Evolutionary conservation across 2,797 vertebrate genomes (phyloP).

Genomic region (Pogoniulus pusillus): DNA sequence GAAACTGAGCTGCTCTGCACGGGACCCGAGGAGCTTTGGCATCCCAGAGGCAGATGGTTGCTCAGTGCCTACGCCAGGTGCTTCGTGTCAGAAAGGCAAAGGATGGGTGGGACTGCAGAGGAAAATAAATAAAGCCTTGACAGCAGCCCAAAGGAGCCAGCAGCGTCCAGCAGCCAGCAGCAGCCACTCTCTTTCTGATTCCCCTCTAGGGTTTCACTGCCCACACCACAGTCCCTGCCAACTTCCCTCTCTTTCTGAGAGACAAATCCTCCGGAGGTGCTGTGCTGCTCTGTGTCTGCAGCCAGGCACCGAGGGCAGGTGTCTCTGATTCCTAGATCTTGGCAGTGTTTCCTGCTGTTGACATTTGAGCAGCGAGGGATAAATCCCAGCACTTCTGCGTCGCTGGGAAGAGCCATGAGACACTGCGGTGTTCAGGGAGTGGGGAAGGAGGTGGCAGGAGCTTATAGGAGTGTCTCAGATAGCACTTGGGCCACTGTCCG

Average conservation of each 20-base stretch:
- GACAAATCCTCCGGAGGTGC: neutral
- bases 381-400: neutral
- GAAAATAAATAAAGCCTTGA: slow-evolving; percentile 22
- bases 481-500: neutral
- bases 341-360: neutral
- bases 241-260: neutral
- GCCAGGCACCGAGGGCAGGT: neutral
- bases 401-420: neutral
- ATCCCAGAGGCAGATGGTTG: neutral
- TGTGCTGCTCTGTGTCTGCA: neutral
- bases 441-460: neutral
- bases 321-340: neutral
- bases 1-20: neutral
- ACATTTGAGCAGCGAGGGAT: neutral
- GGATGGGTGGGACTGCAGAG: slow-evolving; percentile 8
- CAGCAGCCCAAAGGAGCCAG: neutral
- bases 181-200: neutral
- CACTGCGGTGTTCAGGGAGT: neutral
- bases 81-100: neutral
- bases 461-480: neutral
- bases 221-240: neutral
- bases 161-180: neutral
- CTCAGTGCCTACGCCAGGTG: neutral
- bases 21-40: neutral
- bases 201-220: neutral